phyloP scores from a whole-genome alignment of 1,140 invertebrate genomes.

The Druon quercuslanigerum region DNA sequence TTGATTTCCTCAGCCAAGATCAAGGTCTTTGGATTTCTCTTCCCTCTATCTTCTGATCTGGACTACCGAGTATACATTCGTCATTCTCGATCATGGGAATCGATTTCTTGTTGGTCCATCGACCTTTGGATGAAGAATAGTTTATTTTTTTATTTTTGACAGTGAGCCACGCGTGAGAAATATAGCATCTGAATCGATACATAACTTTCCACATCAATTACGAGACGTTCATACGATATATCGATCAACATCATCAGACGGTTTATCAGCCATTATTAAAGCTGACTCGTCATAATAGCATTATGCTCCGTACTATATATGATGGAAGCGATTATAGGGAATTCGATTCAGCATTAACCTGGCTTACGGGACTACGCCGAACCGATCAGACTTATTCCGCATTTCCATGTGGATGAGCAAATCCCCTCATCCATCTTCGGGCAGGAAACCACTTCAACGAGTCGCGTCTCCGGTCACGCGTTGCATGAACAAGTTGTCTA shows the following conservation, averaged over 20 bases:
- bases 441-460: background rate
- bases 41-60: too few species aligned
- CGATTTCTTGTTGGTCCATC: too few species aligned
- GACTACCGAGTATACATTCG: too few species aligned
- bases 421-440: conserved; percentile 3
- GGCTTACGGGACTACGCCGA: background rate
- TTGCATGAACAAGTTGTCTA: conserved; percentile 28
- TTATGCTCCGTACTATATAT: background rate
- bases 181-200: background rate
- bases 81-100: too few species aligned
- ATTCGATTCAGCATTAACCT: background rate
- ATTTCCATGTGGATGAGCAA: background rate
- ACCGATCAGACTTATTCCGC: background rate
- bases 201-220: background rate
- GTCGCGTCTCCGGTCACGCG: conserved; percentile 4
- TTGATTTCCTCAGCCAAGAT: too few species aligned
- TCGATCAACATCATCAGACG: conserved; percentile 6
- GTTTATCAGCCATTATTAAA: conserved; percentile 8
- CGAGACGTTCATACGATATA: background rate
- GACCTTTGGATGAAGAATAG: background rate
- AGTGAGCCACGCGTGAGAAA: background rate
- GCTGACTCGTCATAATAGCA: conserved; percentile 24
- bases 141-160: background rate
- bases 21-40: too few species aligned
- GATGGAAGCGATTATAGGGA: background rate